Conservation (phyloP, 53 echinoderm and acorn worm genomes). For the Astropecten irregularis region DNA sequence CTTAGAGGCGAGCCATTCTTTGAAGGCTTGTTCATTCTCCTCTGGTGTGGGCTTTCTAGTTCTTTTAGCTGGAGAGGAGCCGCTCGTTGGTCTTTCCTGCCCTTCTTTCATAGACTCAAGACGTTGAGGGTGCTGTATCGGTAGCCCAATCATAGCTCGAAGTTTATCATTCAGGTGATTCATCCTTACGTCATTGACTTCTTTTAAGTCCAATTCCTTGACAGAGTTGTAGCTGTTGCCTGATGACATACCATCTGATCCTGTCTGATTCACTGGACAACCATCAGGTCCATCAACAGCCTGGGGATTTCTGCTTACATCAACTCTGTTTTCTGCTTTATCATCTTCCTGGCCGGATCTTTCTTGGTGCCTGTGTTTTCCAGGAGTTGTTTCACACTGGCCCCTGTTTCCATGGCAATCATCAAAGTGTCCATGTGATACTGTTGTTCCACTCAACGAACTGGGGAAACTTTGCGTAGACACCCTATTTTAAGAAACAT, state of each 20-base stretch:
- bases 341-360: neutral
- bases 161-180: constrained; percentile 31
- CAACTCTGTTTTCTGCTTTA: neutral
- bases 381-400: neutral
- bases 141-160: constrained; percentile 1
- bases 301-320: neutral
- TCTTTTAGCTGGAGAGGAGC: neutral
- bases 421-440: neutral
- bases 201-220: neutral
- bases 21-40: constrained; percentile 74
- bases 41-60: constrained; percentile 71
- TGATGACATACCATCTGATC: neutral
- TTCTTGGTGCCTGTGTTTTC: neutral
- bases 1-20: constrained; percentile 78
- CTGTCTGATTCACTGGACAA: neutral
- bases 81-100: neutral
- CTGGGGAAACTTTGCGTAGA: too few relatives aligned
- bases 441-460: too few relatives aligned
- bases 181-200: constrained; percentile 4
- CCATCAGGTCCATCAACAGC: neutral
- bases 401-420: neutral
- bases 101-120: constrained; percentile 13
- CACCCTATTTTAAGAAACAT: too few relatives aligned
- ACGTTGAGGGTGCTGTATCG: constrained; percentile 15
- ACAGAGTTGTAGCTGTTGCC: neutral